These are phyloP conservation scores for Proisotoma minuta DNA, from an alignment of 2,888 invertebrate species.

Conservation along the genomic window DNA sequence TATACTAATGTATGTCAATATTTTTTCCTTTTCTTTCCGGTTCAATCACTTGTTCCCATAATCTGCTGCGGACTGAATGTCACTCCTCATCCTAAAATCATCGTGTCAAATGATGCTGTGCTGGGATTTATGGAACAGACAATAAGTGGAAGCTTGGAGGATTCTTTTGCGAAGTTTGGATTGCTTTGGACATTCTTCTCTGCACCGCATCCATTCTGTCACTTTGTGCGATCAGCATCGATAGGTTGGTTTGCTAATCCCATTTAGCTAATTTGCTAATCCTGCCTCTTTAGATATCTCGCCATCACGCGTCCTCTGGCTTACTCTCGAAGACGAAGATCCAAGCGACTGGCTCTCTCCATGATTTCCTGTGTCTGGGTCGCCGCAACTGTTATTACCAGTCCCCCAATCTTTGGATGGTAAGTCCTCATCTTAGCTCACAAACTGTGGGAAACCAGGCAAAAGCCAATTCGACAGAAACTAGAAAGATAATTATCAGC, in stretches of 20 bases:
- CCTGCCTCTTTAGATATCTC: too few relatives aligned
- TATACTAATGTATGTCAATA: too few relatives aligned
- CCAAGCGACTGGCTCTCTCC: conserved; percentile 73
- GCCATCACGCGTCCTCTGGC: conserved; percentile 90
- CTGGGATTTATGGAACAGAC: conserved; percentile 29
- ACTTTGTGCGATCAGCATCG: conserved; percentile 81
- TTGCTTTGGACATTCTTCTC: conserved; percentile 84
- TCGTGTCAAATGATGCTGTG: too few relatives aligned
- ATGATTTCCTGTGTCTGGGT: conserved; percentile 90
- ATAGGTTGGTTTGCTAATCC: too few relatives aligned
- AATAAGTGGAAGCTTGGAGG: conserved; percentile 77
- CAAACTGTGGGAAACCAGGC: too few relatives aligned
- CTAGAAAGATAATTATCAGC: too few relatives aligned
- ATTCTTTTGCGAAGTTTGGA: conserved; percentile 84
- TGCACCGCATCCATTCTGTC: conserved; percentile 66
- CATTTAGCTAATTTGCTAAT: too few relatives aligned
- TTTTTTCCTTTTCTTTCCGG: neutral
- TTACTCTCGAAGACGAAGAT: conserved; percentile 81
- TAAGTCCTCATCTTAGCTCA: too few relatives aligned
- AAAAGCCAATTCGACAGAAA: too few relatives aligned
- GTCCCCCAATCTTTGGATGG: conserved; percentile 92
- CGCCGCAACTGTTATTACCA: conserved; percentile 82
- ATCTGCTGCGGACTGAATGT: neutral
- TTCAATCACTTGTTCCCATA: neutral
- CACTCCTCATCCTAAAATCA: neutral